Evolutionary conservation across 2,888 invertebrate genomes (phyloP).

Genomic region (Rhorus exstirpatorius): DNA sequence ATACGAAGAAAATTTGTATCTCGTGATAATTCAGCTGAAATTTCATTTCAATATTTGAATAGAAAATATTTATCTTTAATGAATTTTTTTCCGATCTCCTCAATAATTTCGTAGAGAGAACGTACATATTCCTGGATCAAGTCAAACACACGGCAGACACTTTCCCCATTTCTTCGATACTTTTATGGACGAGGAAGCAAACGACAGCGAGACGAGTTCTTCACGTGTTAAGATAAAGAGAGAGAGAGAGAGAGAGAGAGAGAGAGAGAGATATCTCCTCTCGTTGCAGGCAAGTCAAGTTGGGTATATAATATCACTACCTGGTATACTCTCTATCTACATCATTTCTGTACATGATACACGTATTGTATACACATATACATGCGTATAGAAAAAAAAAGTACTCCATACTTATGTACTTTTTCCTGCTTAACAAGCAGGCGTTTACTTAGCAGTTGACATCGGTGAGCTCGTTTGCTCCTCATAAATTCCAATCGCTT

Average conservation of each 20-base stretch:
- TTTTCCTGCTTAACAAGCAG: constrained; percentile 68
- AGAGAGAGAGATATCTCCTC: neutral
- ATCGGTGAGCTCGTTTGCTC: constrained; percentile 73
- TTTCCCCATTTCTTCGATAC: constrained; percentile 68
- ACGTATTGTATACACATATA: neutral
- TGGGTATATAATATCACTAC: constrained; percentile 27
- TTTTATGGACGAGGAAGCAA: constrained; percentile 67
- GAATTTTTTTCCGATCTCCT: neutral
- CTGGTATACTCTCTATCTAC: constrained; percentile 24
- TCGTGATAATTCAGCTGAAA: no score
- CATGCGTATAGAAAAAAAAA: constrained; percentile 37
- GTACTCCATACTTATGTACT: constrained; percentile 52
- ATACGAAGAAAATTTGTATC: no score
- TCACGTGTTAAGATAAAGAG: neutral
- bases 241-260: neutral
- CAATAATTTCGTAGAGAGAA: neutral
- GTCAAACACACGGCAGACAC: constrained; percentile 12
- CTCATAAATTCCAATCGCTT: constrained; percentile 76
- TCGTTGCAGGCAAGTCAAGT: constrained; percentile 11
- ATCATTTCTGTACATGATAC: constrained; percentile 16
- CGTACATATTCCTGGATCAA: neutral
- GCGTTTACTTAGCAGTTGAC: constrained; percentile 72
- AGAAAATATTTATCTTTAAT: no score
- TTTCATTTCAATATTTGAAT: no score
- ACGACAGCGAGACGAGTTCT: constrained; percentile 61